Evolutionary conservation across 1,140 invertebrate species (phyloP).

Genomic region (Ceratosolen fusciceps): DNA sequence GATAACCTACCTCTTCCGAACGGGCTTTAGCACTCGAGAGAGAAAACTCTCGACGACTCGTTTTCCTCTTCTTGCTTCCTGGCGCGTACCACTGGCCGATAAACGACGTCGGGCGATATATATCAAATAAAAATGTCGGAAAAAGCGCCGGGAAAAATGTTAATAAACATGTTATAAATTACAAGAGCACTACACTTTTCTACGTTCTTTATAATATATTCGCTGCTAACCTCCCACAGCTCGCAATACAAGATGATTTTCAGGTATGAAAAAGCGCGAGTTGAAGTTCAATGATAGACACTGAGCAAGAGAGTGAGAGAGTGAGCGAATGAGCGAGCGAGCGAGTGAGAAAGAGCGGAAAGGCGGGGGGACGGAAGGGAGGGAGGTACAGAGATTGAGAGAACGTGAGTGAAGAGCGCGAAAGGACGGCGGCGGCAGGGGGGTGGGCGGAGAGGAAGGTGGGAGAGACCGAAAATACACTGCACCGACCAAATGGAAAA

Average conservation of each 20-base stretch:
- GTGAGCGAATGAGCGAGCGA: not conserved
- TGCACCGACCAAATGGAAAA: not conserved
- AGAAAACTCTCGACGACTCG: not conserved
- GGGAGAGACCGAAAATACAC: not conserved
- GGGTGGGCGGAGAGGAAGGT: not conserved
- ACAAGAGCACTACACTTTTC: not conserved
- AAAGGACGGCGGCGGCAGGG: not conserved
- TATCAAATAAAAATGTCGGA: slow-evolving; percentile 23
- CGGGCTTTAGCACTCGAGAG: not conserved
- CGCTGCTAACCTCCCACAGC: not conserved
- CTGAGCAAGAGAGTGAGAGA: too few relatives aligned
- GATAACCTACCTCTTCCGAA: not conserved
- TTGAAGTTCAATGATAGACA: slow-evolving; percentile 19
- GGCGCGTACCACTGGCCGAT: not conserved
- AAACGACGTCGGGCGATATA: not conserved
- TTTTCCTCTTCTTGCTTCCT: slow-evolving; percentile 7
- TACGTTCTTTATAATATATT: not conserved
- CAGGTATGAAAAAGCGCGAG: not conserved
- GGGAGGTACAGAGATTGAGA: not conserved
- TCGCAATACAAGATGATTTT: not conserved
- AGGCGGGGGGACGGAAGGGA: not conserved
- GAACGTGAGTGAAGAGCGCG: not conserved
- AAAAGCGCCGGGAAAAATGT: slow-evolving; percentile 19
- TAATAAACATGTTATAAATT: slow-evolving; percentile 19
- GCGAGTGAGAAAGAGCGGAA: too few relatives aligned